These are phyloP conservation scores for Thaumetopoea pityocampa DNA, from an alignment of 1,140 invertebrate genomes.

Conservation along the genomic window DNA sequence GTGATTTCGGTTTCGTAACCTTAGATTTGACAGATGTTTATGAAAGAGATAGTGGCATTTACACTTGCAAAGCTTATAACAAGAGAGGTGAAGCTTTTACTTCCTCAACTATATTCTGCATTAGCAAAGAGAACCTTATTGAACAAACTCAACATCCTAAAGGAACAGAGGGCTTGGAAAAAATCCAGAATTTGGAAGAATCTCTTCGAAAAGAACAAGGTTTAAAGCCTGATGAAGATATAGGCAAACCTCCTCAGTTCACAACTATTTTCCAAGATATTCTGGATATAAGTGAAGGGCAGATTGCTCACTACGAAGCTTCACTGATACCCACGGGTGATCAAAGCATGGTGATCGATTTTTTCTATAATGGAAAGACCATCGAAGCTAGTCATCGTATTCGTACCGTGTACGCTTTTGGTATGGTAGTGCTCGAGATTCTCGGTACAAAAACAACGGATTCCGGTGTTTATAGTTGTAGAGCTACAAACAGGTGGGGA, in stretches of 20 bases:
- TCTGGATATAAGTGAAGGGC: slow-evolving; percentile 89
- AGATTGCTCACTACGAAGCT: slow-evolving; percentile 96
- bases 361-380: slow-evolving; percentile 95
- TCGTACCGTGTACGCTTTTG: slow-evolving; percentile 94
- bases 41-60: slow-evolving; percentile 95
- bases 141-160: slow-evolving; percentile 95
- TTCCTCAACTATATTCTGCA: slow-evolving; percentile 90
- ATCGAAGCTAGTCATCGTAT: slow-evolving; percentile 93
- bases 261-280: slow-evolving; percentile 91
- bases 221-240: slow-evolving; percentile 81
- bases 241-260: slow-evolving; percentile 90
- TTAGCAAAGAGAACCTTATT: slow-evolving; percentile 88
- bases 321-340: slow-evolving; percentile 95
- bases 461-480: slow-evolving; percentile 90
- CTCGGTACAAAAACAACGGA: slow-evolving; percentile 92
- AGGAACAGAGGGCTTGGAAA: slow-evolving; percentile 92
- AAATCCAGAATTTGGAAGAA: slow-evolving; percentile 93
- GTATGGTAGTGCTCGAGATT: slow-evolving; percentile 96
- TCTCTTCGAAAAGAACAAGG: slow-evolving; percentile 84
- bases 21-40: slow-evolving; percentile 93
- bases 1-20: slow-evolving; percentile 95
- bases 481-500: slow-evolving; percentile 92
- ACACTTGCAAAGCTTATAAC: slow-evolving; percentile 93
- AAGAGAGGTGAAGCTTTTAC: slow-evolving; percentile 93
- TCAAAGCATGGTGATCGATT: slow-evolving; percentile 97